phyloP scores from a whole-genome alignment of 2,888 invertebrate species.

The Spilosoma lubricipeda region DNA sequence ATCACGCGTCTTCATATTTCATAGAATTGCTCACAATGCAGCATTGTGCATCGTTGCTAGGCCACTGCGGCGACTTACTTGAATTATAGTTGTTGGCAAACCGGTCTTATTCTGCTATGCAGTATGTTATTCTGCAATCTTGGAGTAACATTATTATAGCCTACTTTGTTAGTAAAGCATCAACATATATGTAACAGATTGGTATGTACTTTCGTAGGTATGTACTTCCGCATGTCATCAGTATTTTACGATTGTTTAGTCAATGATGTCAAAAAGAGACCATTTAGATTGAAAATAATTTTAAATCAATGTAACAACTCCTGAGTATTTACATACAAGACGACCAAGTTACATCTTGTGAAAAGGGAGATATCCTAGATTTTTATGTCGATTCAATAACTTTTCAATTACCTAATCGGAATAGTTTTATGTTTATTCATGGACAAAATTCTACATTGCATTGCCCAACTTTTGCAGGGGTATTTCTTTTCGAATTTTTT shows the following conservation, averaged over 20 bases:
- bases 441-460: neutral
- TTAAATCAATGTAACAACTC: neutral
- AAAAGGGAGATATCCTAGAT: neutral
- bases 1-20: constrained; percentile 36
- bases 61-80: constrained; percentile 21
- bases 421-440: neutral
- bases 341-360: neutral
- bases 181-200: neutral
- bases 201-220: neutral
- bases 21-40: constrained; percentile 28
- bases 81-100: constrained; percentile 17
- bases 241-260: neutral
- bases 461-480: neutral
- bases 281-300: neutral
- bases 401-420: neutral
- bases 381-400: neutral
- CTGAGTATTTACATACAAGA: neutral
- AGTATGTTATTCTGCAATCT: constrained; percentile 11
- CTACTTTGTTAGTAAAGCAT: neutral
- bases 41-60: constrained; percentile 25
- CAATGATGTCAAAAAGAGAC: neutral
- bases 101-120: constrained; percentile 2
- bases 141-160: constrained; percentile 3
- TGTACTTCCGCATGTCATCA: too few species aligned
- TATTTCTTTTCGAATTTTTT: neutral